Conservation (phyloP, 2,797 vertebrate species). For the Acipenser oxyrinchus region DNA sequence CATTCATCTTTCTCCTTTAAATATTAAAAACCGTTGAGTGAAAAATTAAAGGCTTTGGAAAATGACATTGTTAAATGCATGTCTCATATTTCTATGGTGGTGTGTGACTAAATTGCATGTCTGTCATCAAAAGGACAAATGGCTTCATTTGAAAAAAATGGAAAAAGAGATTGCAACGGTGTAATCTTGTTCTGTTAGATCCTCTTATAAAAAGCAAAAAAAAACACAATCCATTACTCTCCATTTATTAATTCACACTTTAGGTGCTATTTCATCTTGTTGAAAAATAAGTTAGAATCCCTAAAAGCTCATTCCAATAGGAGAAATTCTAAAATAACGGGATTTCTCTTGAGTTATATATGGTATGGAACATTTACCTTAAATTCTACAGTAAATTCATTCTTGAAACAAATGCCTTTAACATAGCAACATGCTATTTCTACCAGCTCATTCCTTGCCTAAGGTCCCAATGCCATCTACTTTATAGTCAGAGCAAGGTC, state of each 20-base stretch:
- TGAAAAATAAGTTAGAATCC: background rate
- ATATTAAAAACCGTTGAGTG: constrained; percentile 45
- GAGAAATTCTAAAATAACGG: background rate
- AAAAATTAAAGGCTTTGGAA: constrained; percentile 42
- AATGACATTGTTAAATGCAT: constrained; percentile 51
- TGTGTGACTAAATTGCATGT: constrained; percentile 50
- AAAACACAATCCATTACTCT: constrained; percentile 23
- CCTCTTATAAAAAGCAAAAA: background rate
- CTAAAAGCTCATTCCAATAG: background rate
- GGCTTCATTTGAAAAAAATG: constrained; percentile 33
- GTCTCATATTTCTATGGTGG: constrained; percentile 31
- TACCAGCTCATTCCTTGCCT: background rate
- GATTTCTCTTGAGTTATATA: constrained; percentile 6
- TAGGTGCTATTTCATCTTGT: constrained; percentile 22
- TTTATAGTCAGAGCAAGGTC: background rate
- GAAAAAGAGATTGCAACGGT: constrained; percentile 5
- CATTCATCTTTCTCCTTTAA: constrained; percentile 49
- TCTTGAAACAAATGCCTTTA: too few relatives aligned
- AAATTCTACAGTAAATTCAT: constrained; percentile 22
- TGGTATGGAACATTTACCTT: constrained; percentile 31
- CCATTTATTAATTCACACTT: constrained; percentile 35
- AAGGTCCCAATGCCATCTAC: background rate
- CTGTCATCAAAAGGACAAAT: constrained; percentile 35
- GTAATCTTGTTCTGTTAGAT: constrained; percentile 8
- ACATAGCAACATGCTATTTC: background rate